Conservation (phyloP, 2,113 vertebrate genomes). For the Chamaetylas fuelleborni region DNA sequence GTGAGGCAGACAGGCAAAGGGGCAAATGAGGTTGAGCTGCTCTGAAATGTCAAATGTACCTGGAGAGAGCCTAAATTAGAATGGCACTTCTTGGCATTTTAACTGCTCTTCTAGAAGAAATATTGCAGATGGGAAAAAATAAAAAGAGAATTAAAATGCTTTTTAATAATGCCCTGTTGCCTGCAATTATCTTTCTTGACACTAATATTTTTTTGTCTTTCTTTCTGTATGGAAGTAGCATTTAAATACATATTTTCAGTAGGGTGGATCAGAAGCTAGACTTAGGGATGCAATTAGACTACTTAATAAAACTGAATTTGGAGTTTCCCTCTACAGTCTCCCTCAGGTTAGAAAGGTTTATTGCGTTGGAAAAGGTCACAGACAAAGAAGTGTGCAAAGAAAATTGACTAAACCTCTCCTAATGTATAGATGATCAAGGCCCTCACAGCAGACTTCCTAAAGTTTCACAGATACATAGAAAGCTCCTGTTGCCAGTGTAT, state of each 20-base stretch:
- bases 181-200: background rate
- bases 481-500: background rate
- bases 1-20: background rate
- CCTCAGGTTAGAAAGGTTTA: background rate
- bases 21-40: background rate
- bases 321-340: background rate
- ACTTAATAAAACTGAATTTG: background rate
- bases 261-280: background rate
- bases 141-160: background rate
- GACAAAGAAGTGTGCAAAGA: background rate
- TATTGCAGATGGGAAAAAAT: background rate
- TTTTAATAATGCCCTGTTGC: background rate
- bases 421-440: background rate
- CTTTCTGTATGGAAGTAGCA: background rate
- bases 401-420: background rate
- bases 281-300: background rate
- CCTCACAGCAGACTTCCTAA: background rate
- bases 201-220: background rate
- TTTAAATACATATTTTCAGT: background rate
- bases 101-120: background rate
- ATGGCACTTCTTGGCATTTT: background rate
- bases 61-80: background rate
- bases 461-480: background rate
- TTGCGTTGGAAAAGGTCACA: background rate
- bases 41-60: constrained; percentile 25